Base-by-base conservation (phyloP, 2,888 invertebrate species). In the Nemoura dubitans region DNA sequence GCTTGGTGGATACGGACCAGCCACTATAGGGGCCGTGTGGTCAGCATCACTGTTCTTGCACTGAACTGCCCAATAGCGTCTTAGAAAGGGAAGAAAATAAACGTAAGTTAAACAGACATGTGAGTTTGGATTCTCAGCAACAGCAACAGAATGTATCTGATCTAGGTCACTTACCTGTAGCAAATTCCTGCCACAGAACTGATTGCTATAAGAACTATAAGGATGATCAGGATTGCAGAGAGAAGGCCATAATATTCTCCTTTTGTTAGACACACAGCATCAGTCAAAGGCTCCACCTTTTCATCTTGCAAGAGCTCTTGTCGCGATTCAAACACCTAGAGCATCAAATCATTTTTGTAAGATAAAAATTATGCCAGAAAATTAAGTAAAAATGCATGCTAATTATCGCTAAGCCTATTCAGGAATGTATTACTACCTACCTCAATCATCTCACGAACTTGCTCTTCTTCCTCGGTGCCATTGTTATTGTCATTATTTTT, bases 391-490 rank as follows among this genome's bases (percentile, higher is more conserved):
- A 36, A 36, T 36, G 36, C n/a, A n/a, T n/a, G n/a, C n/a, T n/a
- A n/a, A n/a, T n/a, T n/a, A n/a, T n/a, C n/a, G n/a, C n/a, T n/a
- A n/a, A n/a, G 36, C 36, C 10, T 36, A 36, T 36, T 36, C 10
- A 36, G 3, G 5, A 6, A 6, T 36, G 36, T 3, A 36, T 36
- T 36, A 36, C 10, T 36, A 3, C 88, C 89, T 91, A 96, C 97
- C 94, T 97, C 96, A 89, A 97, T 97, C 96, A 97, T 97, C 92
- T 97, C 97, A 88, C 97, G 93, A 42, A 97, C 97, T 90, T 96
- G 96, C 90, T 97, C 97, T 21, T 93, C 92, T 16, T 92, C 92
- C 10, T 93, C 88, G 25, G 88, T 87, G 26, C 82, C 85, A 83
- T 87, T 88, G 27, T 86, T 86, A 27, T 59, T n/a, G 59, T 88